Conservation (phyloP, 1,140 invertebrate species). For the Acromyrmex heyeri region DNA sequence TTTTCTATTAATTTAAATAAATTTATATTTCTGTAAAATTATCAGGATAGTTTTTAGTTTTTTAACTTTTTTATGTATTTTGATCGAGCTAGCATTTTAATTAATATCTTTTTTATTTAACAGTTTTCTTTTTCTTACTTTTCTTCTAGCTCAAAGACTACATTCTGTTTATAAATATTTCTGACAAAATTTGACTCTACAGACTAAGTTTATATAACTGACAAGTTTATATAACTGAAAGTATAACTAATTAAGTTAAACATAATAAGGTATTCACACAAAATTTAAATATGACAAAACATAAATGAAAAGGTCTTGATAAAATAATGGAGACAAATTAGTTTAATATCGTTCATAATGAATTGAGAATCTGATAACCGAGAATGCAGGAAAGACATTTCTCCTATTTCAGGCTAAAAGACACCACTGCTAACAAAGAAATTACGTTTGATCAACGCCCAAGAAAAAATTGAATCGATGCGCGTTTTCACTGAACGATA, state of each 20-base stretch:
- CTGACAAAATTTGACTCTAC: neutral
- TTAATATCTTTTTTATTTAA: neutral
- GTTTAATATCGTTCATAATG: neutral
- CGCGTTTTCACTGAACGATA: neutral
- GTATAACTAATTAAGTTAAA: constrained; percentile 9
- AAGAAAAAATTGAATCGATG: neutral
- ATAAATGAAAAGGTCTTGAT: neutral
- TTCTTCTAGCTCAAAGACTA: neutral
- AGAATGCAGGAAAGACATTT: neutral
- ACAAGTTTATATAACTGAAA: neutral
- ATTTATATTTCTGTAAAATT: neutral
- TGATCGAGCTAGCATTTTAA: neutral
- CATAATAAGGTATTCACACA: neutral
- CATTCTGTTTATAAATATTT: neutral
- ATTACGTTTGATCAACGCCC: constrained; percentile 17
- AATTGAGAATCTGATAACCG: neutral
- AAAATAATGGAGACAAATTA: neutral
- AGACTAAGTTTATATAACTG: neutral
- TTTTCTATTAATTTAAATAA: neutral
- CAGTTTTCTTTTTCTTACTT: neutral
- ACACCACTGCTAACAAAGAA: constrained; percentile 4
- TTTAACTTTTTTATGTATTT: neutral
- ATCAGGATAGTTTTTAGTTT: neutral
- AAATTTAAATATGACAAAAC: neutral
- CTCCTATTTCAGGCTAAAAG: neutral